Conservation (phyloP, 1,140 invertebrate species). For the Fragariocoptes setiger region DNA sequence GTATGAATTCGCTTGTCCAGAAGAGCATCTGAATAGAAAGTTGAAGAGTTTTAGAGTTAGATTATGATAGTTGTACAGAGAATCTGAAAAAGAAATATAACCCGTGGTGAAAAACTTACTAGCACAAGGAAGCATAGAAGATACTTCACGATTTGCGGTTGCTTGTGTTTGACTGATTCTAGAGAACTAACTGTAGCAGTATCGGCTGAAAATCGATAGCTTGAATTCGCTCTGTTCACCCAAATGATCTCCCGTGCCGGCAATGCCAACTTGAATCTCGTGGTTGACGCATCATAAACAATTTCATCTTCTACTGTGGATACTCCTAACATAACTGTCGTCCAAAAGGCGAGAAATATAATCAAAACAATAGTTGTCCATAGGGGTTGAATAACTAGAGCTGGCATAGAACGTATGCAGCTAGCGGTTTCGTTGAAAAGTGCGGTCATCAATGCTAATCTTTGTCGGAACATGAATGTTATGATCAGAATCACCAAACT, state of each 20-base stretch:
- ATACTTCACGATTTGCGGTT: background rate
- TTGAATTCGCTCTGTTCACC: background rate
- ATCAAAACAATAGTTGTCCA: conserved; percentile 45
- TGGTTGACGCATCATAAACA: background rate
- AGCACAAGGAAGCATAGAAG: background rate
- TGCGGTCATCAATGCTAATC: conserved; percentile 38
- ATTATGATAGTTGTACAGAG: no score
- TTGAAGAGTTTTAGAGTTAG: no score
- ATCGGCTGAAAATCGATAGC: background rate
- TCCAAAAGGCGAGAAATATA: conserved; percentile 51
- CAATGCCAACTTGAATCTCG: background rate
- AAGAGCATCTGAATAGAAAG: conserved; percentile 21
- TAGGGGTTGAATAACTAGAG: conserved; percentile 52
- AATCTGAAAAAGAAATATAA: no score
- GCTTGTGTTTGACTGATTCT: background rate
- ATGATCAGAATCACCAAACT: conserved; percentile 49
- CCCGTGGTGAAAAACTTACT: no score
- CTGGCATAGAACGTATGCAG: conserved; percentile 45
- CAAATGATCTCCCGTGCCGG: background rate
- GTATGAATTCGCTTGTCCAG: conserved; percentile 35
- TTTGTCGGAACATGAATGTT: conserved; percentile 39
- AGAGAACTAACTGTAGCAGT: no score
- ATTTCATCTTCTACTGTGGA: conserved; percentile 21
- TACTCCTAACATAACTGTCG: conserved; percentile 34
- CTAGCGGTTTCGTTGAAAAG: conserved; percentile 58